Percentiles rank a stretch among this genome's conserved stretches.
Evolutionary conservation across 2,888 invertebrate species (phyloP).

Genomic region (Labia minor): DNA sequence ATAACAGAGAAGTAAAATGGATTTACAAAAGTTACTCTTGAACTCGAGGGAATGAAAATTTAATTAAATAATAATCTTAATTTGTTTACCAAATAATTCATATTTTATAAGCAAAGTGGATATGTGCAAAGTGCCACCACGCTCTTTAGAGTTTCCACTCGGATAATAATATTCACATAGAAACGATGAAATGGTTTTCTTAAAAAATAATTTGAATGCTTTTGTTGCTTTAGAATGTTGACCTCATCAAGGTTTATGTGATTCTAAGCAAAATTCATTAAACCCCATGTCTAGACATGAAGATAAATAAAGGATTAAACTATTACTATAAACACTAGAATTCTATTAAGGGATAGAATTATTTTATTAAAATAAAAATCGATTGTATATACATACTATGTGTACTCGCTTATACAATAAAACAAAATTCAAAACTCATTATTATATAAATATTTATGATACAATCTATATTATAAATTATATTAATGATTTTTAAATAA

Average conservation of each 20-base stretch:
- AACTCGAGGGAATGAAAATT: background rate
- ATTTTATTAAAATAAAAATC: too few relatives aligned
- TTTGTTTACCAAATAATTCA: constrained; percentile 6
- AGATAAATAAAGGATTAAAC: too few relatives aligned
- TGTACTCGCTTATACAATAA: too few relatives aligned
- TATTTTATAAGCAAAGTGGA: background rate
- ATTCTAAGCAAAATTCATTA: background rate
- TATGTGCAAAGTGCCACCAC: background rate
- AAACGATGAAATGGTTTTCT: background rate
- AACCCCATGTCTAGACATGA: too few relatives aligned
- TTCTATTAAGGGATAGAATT: too few relatives aligned
- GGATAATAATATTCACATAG: background rate
- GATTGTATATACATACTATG: too few relatives aligned
- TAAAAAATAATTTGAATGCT: background rate
- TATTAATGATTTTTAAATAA: too few relatives aligned
- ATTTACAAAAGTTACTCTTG: background rate
- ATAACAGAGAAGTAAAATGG: background rate
- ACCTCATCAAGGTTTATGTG: background rate
- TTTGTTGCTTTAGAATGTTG: background rate
- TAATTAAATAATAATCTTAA: constrained; percentile 13
- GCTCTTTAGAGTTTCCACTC: background rate
- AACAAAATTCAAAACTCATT: too few relatives aligned
- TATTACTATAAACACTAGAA: too few relatives aligned
- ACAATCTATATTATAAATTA: too few relatives aligned
- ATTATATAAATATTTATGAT: too few relatives aligned